Conservation (phyloP, 2,113 vertebrate genomes). For the Brachirus orientalis region DNA sequence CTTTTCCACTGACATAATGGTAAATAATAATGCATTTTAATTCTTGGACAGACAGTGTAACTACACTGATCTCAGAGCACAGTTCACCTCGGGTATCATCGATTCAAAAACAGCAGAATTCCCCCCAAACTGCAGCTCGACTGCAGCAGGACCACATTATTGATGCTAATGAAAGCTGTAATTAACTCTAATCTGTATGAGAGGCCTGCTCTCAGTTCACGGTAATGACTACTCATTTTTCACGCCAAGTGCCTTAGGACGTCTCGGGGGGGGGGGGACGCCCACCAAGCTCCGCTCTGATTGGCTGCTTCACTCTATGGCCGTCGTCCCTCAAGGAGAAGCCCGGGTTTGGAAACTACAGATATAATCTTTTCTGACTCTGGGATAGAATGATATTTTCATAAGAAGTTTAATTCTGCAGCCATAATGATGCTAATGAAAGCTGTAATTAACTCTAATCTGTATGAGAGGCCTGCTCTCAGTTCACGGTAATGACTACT, state of each 20-base stretch:
- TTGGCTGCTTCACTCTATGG: too few species aligned
- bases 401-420: slow-evolving; percentile 5
- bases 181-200: slow-evolving; percentile 70
- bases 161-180: slow-evolving; percentile 61
- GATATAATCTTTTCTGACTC: slow-evolving; percentile 4
- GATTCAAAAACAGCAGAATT: slow-evolving; percentile 17
- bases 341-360: background rate
- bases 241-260: slow-evolving; percentile 21
- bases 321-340: slow-evolving; percentile 23
- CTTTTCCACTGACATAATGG: too few species aligned
- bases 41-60: slow-evolving; percentile 1
- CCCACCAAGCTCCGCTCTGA: slow-evolving; percentile 10
- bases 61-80: slow-evolving; percentile 6
- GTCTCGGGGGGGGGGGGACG: background rate
- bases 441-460: slow-evolving; percentile 71
- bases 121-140: slow-evolving; percentile 17
- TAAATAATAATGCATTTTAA: too few species aligned
- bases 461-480: slow-evolving; percentile 40
- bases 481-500: slow-evolving; percentile 49
- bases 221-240: slow-evolving; percentile 60
- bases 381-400: slow-evolving; percentile 1
- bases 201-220: slow-evolving; percentile 34
- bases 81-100: slow-evolving; percentile 10
- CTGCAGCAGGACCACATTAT: slow-evolving; percentile 35
- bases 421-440: slow-evolving; percentile 57